phyloP scores from a whole-genome alignment of 2,797 vertebrate genomes.

The Staurois parvus region DNA sequence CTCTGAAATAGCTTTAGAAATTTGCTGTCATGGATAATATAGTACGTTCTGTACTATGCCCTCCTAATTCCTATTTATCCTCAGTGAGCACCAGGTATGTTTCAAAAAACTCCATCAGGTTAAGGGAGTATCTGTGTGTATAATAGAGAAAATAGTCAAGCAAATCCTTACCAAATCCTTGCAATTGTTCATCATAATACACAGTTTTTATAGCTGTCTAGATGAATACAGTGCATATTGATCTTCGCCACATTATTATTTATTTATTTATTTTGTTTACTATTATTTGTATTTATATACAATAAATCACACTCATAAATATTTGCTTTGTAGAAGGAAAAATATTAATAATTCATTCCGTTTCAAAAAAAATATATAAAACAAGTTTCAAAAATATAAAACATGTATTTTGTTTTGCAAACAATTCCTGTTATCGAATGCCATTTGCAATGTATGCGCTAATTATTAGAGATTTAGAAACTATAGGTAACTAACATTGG shows the following conservation, averaged over 20 bases:
- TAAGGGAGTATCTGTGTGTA: neutral
- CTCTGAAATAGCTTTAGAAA: neutral
- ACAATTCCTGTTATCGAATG: neutral
- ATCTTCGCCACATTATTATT: slow-evolving; percentile 9
- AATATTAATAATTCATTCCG: slow-evolving; percentile 19
- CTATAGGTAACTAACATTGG: slow-evolving; percentile 1
- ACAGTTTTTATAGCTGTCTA: slow-evolving; percentile 23
- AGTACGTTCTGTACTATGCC: neutral
- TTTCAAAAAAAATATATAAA: too few relatives aligned
- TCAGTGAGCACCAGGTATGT: neutral
- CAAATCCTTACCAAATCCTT: slow-evolving; percentile 28
- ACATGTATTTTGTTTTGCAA: neutral
- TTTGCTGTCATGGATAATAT: slow-evolving; percentile 3
- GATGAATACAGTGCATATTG: slow-evolving; percentile 17
- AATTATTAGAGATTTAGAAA: neutral
- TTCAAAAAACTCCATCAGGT: neutral
- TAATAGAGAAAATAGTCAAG: slow-evolving; percentile 1
- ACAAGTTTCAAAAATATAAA: too few relatives aligned
- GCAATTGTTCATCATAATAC: slow-evolving; percentile 26
- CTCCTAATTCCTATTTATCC: slow-evolving; percentile 36
- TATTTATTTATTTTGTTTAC: neutral
- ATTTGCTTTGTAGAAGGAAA: neutral
- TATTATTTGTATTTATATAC: too few relatives aligned
- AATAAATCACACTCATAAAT: slow-evolving; percentile 31
- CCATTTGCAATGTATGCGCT: neutral